phyloP scores from a whole-genome alignment of 2,888 invertebrate genomes.

The Amiota minor region DNA sequence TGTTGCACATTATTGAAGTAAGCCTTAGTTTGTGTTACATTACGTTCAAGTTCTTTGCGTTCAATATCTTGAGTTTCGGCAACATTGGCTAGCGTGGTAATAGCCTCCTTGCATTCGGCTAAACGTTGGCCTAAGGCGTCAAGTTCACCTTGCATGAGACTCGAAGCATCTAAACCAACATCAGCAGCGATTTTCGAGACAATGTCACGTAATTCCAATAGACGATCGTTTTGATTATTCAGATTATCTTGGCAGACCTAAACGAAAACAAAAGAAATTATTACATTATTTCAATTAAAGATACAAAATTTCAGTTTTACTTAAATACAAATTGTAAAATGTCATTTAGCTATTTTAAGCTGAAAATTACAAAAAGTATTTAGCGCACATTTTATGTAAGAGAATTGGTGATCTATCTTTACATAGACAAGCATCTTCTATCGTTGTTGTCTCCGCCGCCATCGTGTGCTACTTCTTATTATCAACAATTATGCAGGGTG shows the following conservation, averaged over 20 bases:
- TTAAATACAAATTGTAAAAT: constrained; percentile 40
- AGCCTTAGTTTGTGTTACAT: constrained; percentile 76
- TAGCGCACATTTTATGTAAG: constrained; percentile 2
- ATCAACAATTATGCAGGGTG: too few species aligned
- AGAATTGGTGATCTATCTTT: neutral
- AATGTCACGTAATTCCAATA: constrained; percentile 81
- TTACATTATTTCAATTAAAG: neutral
- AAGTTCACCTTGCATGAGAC: constrained; percentile 83
- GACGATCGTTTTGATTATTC: constrained; percentile 80
- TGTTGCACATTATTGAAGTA: constrained; percentile 84
- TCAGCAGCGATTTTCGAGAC: constrained; percentile 86
- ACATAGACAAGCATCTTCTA: neutral
- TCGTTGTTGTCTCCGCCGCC: neutral
- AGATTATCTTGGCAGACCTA: constrained; percentile 86
- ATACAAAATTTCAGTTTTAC: neutral
- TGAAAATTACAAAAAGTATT: constrained; percentile 14
- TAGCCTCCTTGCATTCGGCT: constrained; percentile 83
- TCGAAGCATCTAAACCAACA: constrained; percentile 82
- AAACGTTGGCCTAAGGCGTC: constrained; percentile 83
- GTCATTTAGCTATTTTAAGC: constrained; percentile 43
- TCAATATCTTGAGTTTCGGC: constrained; percentile 81
- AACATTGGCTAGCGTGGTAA: constrained; percentile 83
- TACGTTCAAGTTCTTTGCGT: constrained; percentile 75
- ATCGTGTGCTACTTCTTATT: constrained; percentile 18
- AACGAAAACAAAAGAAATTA: neutral